Conservation (phyloP, 1,140 invertebrate genomes). For the Zaprionus camerounensis region DNA sequence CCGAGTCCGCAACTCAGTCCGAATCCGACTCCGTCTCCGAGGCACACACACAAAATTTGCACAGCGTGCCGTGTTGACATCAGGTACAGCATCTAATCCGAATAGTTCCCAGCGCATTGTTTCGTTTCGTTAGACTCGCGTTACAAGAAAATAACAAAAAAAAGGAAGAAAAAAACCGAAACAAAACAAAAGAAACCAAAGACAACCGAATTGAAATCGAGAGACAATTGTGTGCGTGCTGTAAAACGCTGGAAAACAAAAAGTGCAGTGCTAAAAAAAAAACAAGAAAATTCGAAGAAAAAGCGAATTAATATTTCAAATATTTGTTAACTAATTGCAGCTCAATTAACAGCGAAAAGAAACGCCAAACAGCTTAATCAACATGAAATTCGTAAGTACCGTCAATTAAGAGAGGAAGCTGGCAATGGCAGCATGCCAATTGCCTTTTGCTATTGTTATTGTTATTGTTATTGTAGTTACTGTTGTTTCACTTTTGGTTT, state of each 20-base stretch:
- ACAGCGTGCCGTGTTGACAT: slow-evolving; percentile 21
- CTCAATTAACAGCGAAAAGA: slow-evolving; percentile 37
- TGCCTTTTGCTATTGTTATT: slow-evolving; percentile 7
- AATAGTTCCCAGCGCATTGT: slow-evolving; percentile 34
- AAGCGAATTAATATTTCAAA: slow-evolving; percentile 57
- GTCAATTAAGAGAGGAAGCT: slow-evolving; percentile 23
- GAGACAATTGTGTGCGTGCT: slow-evolving; percentile 17
- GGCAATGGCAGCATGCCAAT: slow-evolving; percentile 11
- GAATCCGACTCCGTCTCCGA: slow-evolving; percentile 2
- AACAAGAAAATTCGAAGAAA: slow-evolving; percentile 6
- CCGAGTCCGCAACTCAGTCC: slow-evolving; percentile 19
- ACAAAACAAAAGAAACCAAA: slow-evolving; percentile 1
- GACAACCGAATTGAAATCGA: background rate
- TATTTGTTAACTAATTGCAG: slow-evolving; percentile 81
- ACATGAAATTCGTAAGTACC: slow-evolving; percentile 83
- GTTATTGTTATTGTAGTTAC: background rate
- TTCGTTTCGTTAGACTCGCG: slow-evolving; percentile 38
- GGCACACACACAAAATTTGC: background rate
- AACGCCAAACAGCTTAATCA: slow-evolving; percentile 57
- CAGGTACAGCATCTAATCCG: slow-evolving; percentile 33
- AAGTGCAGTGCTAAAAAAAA: slow-evolving; percentile 64
- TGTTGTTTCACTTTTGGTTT: slow-evolving; percentile 9
- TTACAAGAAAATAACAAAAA: slow-evolving; percentile 25
- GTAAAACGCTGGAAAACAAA: background rate
- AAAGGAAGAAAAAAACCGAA: slow-evolving; percentile 20